Evolutionary conservation across 2,113 vertebrate species (phyloP).

Genomic region (Gavialis gangeticus): DNA sequence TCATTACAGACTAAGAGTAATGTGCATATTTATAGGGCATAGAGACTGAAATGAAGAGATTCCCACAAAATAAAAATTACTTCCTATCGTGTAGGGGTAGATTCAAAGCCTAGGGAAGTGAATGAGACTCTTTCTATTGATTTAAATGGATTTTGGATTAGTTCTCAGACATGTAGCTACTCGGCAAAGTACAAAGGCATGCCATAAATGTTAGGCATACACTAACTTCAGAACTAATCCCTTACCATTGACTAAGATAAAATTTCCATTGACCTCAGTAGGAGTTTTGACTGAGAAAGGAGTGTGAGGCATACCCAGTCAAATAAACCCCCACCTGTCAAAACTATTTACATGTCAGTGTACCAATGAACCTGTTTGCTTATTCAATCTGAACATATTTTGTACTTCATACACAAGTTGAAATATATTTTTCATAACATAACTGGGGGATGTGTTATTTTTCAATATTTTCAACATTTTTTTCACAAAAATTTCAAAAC

Average conservation of each 20-base stretch:
- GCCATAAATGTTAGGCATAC: not conserved
- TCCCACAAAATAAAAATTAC: not conserved
- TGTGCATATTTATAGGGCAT: fast-evolving
- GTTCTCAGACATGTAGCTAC: not conserved
- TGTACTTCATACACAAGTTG: not conserved
- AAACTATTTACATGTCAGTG: not conserved
- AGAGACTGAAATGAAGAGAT: not conserved
- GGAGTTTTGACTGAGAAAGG: not conserved
- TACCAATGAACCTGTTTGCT: not conserved
- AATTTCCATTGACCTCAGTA: not conserved
- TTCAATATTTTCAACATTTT: not conserved
- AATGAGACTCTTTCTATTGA: not conserved
- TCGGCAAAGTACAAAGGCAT: not conserved
- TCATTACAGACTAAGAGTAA: not conserved
- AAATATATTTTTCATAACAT: not conserved
- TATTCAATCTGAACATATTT: not conserved
- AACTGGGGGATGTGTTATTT: not conserved
- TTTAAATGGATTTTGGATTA: not conserved
- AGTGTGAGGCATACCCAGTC: not conserved
- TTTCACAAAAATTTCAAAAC: not conserved
- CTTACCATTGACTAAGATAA: not conserved
- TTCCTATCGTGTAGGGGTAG: not conserved
- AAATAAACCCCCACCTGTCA: not conserved
- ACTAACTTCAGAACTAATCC: not conserved
- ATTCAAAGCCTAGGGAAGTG: not conserved